Percentiles rank a stretch among this genome's conserved stretches.
Conservation (phyloP, 2,888 invertebrate genomes). For the Melinaea marsaeus region DNA sequence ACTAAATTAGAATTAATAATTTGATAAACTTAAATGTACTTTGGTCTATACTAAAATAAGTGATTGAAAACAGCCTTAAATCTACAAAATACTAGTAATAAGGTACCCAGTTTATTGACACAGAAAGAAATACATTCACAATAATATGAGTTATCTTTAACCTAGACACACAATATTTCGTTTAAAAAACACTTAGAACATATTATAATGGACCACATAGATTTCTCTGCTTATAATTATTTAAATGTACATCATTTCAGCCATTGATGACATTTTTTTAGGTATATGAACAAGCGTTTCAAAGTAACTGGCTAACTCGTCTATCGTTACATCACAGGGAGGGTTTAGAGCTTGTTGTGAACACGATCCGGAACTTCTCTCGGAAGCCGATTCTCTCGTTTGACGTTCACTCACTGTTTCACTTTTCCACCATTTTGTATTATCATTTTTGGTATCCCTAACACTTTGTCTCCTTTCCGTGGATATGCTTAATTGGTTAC, state of each 20-base stretch:
- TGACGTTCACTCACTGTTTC: conserved; percentile 41
- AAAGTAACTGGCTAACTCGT: conserved; percentile 96
- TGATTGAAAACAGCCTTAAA: not conserved
- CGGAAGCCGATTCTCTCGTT: conserved; percentile 42
- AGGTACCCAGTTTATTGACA: conserved; percentile 2
- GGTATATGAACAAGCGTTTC: conserved; percentile 97
- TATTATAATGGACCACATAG: conserved; percentile 22
- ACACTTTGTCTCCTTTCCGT: conserved; percentile 37
- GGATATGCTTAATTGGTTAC: conserved; percentile 67
- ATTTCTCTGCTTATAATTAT: conserved; percentile 34
- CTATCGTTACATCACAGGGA: conserved; percentile 92
- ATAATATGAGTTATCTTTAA: not conserved
- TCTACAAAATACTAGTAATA: not conserved
- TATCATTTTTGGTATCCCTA: conserved; percentile 38
- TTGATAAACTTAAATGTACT: not conserved
- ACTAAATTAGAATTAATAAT: not conserved
- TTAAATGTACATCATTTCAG: conserved; percentile 98
- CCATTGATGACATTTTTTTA: conserved; percentile 98
- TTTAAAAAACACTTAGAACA: conserved; percentile 17
- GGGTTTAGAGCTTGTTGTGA: conserved; percentile 88
- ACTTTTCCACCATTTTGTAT: conserved; percentile 57
- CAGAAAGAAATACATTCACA: not conserved
- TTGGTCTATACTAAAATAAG: not conserved
- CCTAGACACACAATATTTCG: not conserved
- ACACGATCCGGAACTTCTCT: conserved; percentile 76